These are phyloP conservation scores for Ellobius talpinus DNA, from an alignment of 2,113 vertebrate genomes.

Conservation along the genomic window DNA sequence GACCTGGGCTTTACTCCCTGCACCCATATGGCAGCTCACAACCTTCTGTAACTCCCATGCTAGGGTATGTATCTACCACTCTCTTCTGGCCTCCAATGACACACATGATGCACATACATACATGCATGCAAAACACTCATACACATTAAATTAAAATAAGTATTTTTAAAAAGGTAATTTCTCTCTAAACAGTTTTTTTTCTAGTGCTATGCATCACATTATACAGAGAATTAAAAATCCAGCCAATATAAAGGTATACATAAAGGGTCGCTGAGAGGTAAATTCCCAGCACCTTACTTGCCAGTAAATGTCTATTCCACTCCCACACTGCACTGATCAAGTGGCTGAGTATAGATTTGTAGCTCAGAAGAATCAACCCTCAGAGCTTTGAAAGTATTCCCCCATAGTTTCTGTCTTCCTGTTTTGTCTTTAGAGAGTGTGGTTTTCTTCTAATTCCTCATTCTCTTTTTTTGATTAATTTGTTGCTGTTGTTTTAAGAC, in stretches of 20 bases:
- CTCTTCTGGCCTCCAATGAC: neutral
- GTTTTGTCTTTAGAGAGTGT: neutral
- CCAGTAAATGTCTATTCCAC: neutral
- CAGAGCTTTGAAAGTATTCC: neutral
- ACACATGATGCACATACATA: neutral
- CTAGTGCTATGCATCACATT: neutral
- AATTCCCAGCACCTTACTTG: neutral
- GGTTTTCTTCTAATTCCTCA: constrained; percentile 18
- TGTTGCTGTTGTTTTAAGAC: neutral
- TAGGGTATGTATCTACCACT: neutral
- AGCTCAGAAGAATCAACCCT: constrained; percentile 8
- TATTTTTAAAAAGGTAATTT: neutral
- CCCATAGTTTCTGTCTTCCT: neutral
- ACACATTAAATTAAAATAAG: neutral
- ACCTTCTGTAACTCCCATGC: neutral
- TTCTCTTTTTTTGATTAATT: neutral
- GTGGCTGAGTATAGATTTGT: neutral
- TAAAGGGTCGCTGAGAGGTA: neutral
- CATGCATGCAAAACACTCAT: neutral
- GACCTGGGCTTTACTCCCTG: neutral
- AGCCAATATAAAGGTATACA: neutral
- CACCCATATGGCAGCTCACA: neutral
- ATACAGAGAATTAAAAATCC: neutral
- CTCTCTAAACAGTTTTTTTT: neutral
- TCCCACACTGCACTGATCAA: neutral